These are phyloP conservation scores for Lampris incognitus DNA, from an alignment of 2,113 vertebrate species.

Conservation along the genomic window DNA sequence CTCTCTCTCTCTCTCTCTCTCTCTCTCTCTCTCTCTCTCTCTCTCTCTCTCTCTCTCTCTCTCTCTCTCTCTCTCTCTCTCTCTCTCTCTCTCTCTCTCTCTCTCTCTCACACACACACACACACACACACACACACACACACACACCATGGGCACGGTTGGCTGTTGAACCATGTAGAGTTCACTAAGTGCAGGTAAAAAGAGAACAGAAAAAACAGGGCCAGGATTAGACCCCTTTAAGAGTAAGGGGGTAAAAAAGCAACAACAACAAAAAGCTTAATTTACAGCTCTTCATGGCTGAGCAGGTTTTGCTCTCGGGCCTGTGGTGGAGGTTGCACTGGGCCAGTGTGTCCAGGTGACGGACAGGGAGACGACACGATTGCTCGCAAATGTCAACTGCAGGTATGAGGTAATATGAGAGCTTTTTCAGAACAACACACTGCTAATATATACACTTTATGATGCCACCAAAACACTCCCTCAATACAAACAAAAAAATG, in stretches of 20 bases:
- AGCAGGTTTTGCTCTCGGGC: background rate
- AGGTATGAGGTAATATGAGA: slow-evolving; percentile 26
- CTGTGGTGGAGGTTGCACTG: background rate
- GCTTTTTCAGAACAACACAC: slow-evolving; percentile 7
- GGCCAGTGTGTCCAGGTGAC: background rate
- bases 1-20: too few relatives aligned
- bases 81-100: background rate
- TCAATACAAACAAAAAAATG: slow-evolving; percentile 31
- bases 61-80: background rate
- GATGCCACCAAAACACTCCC: background rate
- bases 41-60: background rate
- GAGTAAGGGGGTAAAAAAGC: background rate
- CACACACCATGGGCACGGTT: slow-evolving; percentile 7
- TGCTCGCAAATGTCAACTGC: background rate
- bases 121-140: background rate
- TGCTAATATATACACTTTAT: background rate
- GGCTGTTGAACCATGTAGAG: background rate
- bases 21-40: too few relatives aligned
- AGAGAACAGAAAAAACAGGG: background rate
- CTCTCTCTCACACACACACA: background rate
- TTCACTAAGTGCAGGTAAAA: background rate
- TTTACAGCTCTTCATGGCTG: background rate
- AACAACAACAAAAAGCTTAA: slow-evolving; percentile 5
- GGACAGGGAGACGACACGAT: background rate
- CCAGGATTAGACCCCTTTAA: background rate